Base-by-base conservation (phyloP, 2,888 invertebrate species). In the Taenaris catops region DNA sequence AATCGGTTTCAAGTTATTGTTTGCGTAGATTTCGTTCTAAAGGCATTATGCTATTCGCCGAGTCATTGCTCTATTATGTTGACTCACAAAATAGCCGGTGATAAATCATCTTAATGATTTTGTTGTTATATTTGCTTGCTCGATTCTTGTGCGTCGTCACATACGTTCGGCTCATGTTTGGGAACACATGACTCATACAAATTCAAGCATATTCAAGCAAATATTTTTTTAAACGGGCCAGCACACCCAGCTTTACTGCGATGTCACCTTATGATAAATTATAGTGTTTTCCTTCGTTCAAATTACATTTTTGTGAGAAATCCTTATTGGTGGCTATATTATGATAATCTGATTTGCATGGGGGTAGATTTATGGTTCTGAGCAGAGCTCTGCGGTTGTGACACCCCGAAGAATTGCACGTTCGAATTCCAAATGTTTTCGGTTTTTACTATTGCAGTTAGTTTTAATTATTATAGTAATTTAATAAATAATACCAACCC, bases 1-100 rank as follows among this genome's bases (percentile, higher is more conserved):
- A 60, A 67, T 58, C 57, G 53, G 54, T 55, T 55, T 55, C 47
- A 49, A 53, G 55, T 56, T 51, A 59, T 60, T 59, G 59, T 58
- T 54, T 49, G 53, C 55, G 50, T 52, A 53, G 55, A 53, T 60
- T 60, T 65, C 58, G 54, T 57, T 60, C 49, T 50, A 48, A 47
- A 46, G 53, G 49, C 54, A 58, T 43, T 29, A 39, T 34, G 35
- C 51, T 55, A 52, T 63, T 63, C 65, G 71, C 63, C 42, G 40
- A 49, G 48, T 48, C 49, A 49, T 48, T 47, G 39, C 44, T 48
- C 46, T 46, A 49, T 49, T 49, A 41, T 49, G 44, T 38, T 42
- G 39, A 27, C 39, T 49, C 43, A 41, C 35, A 31, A 39, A 41
- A 42, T 41, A 18, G 34, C 27, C 35, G 31, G 32, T 42, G 42